Percentiles rank a stretch among this genome's conserved stretches.
Conservation (phyloP, 2,113 vertebrate genomes). For the Dromaius novaehollandiae region DNA sequence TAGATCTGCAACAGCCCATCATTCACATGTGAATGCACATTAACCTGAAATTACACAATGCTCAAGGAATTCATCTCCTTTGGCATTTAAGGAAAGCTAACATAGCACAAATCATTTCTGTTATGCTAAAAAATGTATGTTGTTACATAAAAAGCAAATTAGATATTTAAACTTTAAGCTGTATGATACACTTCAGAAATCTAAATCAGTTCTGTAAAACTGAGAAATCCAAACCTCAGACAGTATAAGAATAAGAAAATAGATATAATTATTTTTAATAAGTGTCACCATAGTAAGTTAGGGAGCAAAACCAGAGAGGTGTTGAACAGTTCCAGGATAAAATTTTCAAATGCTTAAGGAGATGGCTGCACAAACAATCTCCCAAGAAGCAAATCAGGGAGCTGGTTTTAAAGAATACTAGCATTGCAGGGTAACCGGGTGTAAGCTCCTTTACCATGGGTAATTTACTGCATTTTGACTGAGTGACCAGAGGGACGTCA, state of each 20-base stretch:
- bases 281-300: not conserved
- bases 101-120: not conserved
- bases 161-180: not conserved
- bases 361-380: not conserved
- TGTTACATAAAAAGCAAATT: not conserved
- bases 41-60: not conserved
- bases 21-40: not conserved
- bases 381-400: not conserved
- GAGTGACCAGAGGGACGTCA: not conserved
- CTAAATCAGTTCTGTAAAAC: not conserved
- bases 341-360: not conserved
- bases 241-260: not conserved
- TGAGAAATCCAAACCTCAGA: slow-evolving; percentile 13
- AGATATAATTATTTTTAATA: slow-evolving; percentile 31
- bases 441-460: not conserved
- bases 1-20: not conserved
- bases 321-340: not conserved
- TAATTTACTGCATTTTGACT: not conserved
- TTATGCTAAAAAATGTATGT: not conserved
- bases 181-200: not conserved
- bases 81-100: not conserved
- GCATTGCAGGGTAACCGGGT: not conserved
- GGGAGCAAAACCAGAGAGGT: not conserved
- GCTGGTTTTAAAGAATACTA: not conserved
- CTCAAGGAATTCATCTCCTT: not conserved